These are phyloP conservation scores for Mythimna impura DNA, from an alignment of 2,888 invertebrate species.

Conservation along the genomic window DNA sequence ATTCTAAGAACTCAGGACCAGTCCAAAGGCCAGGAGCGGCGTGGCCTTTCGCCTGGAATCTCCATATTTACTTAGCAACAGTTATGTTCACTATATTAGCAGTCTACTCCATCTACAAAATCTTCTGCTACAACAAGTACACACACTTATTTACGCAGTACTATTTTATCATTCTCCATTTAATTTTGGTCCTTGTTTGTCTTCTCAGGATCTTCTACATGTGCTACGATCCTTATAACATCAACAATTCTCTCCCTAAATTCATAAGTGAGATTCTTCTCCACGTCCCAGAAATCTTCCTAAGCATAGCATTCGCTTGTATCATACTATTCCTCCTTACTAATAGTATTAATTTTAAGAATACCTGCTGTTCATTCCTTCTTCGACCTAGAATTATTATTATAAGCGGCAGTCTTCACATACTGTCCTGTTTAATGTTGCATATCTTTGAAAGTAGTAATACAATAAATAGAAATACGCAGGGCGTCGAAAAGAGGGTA, in stretches of 20 bases:
- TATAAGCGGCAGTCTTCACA: conserved; percentile 94
- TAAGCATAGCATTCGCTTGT: conserved; percentile 97
- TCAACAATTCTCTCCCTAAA: conserved; percentile 94
- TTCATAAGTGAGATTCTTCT: conserved; percentile 95
- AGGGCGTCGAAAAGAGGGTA: conserved; percentile 90
- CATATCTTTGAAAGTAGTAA: conserved; percentile 93
- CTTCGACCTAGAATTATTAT: conserved; percentile 95
- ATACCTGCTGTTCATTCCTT: conserved; percentile 92
- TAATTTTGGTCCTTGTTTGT: conserved; percentile 95
- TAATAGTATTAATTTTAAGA: conserved; percentile 94
- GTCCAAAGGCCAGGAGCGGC: conserved; percentile 90
- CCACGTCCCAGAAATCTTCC: conserved; percentile 95
- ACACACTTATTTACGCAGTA: conserved; percentile 96
- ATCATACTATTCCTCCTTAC: conserved; percentile 96
- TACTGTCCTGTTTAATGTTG: conserved; percentile 94
- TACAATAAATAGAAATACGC: conserved; percentile 85
- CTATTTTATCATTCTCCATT: conserved; percentile 96
- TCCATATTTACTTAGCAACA: conserved; percentile 97
- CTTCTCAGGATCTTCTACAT: conserved; percentile 96
- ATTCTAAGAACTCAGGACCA: conserved; percentile 80
- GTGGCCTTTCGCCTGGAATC: conserved; percentile 97
- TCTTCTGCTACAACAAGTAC: conserved; percentile 96
- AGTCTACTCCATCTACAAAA: conserved; percentile 95
- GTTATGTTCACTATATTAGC: conserved; percentile 96
- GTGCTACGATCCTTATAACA: conserved; percentile 97